Evolutionary conservation across 2,888 invertebrate species (phyloP), one percentile per base, ranked within the genome.

Genomic region (Chymomyza amoena): DNA sequence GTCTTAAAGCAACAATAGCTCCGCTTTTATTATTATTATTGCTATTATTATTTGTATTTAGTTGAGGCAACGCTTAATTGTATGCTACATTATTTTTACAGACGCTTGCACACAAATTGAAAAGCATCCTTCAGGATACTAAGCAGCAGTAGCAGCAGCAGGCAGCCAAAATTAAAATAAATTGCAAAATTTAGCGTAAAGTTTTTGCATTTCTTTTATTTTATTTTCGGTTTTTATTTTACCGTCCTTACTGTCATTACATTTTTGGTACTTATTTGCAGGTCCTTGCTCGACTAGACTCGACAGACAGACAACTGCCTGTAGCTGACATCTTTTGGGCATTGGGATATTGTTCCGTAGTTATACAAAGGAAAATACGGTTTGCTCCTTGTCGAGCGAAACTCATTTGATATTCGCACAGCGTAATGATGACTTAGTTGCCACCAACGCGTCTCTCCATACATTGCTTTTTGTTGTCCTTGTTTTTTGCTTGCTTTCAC

Each of bases 351-450:
- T 70, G 61, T 62, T 72, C 77, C 73, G 77, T 79, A 80, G 83
- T 78, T 72, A 64, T 56, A 20, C 45, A 56, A 45, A 45, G 39
- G 13, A 13, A 45, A 45, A 13, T 1, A 45, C 10, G 39, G 70
- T 63, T 67, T 72, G 86, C 85, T 86, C 87, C 87, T 79, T 79
- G 80, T 73, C 81, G 32, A 85, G n/a, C n/a, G 87, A 85, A 87
- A 84, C 87, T 86, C 86, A 85, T 87, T 87, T 79, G 79, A 69
- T 79, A 87, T 85, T 75, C 87, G 76, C 72, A 63, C 50, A 75
- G 81, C 85, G 76, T 87, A 84, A 81, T 77, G 81, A 79, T 76
- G 85, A 74, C 76, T 72, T 65, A 72, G 64, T 16, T 60, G 71
- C 25, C 57, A 25, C 25, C 57, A 15, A 15, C 57, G 20, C 57